Evolutionary conservation across 53 echinoderm and acorn worm species (phyloP).

Genomic region (Astropecten irregularis): DNA sequence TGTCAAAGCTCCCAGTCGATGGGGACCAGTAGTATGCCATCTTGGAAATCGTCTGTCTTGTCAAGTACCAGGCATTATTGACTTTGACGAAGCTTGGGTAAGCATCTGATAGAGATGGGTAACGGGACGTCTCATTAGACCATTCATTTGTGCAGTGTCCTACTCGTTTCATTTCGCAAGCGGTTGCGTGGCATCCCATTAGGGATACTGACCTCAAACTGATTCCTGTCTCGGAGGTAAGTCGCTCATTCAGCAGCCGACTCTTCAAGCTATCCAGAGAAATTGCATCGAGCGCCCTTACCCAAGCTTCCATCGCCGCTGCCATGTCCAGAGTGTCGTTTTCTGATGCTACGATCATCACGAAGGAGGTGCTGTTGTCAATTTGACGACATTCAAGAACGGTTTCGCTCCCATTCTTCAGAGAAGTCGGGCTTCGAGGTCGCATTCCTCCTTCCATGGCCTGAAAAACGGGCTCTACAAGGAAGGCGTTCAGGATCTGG

Average conservation of each 20-base stretch:
- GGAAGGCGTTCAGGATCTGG: too few relatives aligned
- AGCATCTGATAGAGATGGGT: not conserved
- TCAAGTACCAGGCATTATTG: conserved; percentile 4
- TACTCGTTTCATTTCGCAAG: not conserved
- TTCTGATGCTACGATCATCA: not conserved
- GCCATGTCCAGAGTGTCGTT: not conserved
- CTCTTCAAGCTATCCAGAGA: not conserved
- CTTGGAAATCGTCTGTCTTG: not conserved
- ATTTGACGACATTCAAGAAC: not conserved
- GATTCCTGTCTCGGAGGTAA: not conserved
- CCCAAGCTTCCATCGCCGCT: not conserved
- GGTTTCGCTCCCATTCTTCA: too few relatives aligned
- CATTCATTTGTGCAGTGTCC: too few relatives aligned
- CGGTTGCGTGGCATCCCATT: not conserved
- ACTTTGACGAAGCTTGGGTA: not conserved
- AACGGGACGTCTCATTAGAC: not conserved
- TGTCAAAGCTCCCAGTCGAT: not conserved
- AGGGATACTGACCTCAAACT: conserved; percentile 1
- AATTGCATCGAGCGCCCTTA: not conserved
- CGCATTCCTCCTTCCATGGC: too few relatives aligned
- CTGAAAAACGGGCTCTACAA: not conserved
- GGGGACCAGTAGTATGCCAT: not conserved
- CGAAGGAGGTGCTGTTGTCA: conserved; percentile 8
- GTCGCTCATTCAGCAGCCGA: not conserved
- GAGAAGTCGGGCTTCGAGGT: too few relatives aligned